Percentiles rank a stretch among this genome's conserved stretches.
phyloP scores from a whole-genome alignment of 2,797 vertebrate species.

The Pangasius mekongensis region DNA sequence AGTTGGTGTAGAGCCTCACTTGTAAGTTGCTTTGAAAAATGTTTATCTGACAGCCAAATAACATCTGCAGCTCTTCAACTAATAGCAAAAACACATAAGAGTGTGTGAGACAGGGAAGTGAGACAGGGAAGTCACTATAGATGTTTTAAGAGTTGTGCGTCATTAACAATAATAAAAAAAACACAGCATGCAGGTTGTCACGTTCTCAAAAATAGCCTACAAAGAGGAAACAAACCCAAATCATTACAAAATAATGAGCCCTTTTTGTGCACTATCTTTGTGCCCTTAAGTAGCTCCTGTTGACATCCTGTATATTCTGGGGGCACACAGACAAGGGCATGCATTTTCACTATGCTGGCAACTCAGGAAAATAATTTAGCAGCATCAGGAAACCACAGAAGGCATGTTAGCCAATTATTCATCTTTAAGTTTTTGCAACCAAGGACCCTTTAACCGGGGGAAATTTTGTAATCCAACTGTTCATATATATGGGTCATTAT shows the following conservation, averaged over 20 bases:
- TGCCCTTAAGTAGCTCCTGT: not conserved
- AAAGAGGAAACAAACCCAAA: not conserved
- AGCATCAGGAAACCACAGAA: not conserved
- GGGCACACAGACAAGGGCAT: not conserved
- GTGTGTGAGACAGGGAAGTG: constrained; percentile 33
- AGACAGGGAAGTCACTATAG: constrained; percentile 46
- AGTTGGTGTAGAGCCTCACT: not conserved
- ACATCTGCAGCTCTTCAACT: not conserved
- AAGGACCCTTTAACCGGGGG: not conserved
- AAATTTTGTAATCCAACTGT: not conserved
- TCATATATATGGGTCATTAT: not conserved
- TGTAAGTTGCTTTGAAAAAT: not conserved
- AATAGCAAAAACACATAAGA: not conserved
- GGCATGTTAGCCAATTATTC: not conserved
- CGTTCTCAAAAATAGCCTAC: not conserved
- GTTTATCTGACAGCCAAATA: constrained; percentile 4
- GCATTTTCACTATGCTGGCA: not conserved
- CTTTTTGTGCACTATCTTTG: not conserved
- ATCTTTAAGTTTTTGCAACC: not conserved
- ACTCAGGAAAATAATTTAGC: not conserved
- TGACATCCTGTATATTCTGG: not conserved
- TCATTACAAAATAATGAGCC: too few relatives aligned
- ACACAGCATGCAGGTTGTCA: not conserved
- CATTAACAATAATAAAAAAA: constrained; percentile 33
- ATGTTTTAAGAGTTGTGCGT: constrained; percentile 22